Evolutionary conservation across 2,113 vertebrate genomes (phyloP).

Genomic region (human): DNA sequence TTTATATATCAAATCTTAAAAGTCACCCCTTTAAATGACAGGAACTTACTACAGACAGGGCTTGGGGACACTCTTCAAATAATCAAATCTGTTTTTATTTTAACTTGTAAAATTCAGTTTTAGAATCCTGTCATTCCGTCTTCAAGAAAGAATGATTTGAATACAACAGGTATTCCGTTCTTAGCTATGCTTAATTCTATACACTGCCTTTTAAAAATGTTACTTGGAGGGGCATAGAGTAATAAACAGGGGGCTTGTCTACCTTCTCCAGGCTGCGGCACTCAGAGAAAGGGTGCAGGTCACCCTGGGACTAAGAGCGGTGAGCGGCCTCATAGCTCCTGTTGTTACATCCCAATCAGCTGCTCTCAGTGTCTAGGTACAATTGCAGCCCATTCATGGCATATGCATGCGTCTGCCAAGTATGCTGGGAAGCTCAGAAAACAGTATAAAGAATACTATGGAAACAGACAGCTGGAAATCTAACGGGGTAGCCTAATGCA

Average conservation of each 20-base stretch:
- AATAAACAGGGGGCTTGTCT: background rate
- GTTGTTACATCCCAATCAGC: background rate
- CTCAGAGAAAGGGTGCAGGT: background rate
- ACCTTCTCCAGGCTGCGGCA: background rate
- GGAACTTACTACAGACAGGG: background rate
- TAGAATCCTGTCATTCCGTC: conserved; percentile 23
- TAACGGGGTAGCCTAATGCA: background rate
- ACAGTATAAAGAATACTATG: background rate
- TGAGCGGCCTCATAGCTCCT: background rate
- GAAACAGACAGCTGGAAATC: background rate
- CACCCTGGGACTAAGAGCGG: background rate
- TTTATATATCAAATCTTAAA: conserved; percentile 19
- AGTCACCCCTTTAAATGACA: background rate
- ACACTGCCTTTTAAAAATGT: background rate
- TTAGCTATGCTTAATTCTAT: background rate
- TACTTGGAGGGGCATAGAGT: background rate
- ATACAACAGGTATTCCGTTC: background rate
- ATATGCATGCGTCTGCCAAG: background rate
- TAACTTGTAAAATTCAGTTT: background rate
- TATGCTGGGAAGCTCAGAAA: background rate
- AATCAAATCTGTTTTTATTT: conserved; percentile 67
- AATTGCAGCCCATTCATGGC: background rate
- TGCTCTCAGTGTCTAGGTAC: background rate
- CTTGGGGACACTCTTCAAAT: conserved; percentile 6
- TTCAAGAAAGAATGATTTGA: conserved; percentile 53